Base-by-base conservation (phyloP, 2,797 vertebrate species). In the Alauda arvensis region DNA sequence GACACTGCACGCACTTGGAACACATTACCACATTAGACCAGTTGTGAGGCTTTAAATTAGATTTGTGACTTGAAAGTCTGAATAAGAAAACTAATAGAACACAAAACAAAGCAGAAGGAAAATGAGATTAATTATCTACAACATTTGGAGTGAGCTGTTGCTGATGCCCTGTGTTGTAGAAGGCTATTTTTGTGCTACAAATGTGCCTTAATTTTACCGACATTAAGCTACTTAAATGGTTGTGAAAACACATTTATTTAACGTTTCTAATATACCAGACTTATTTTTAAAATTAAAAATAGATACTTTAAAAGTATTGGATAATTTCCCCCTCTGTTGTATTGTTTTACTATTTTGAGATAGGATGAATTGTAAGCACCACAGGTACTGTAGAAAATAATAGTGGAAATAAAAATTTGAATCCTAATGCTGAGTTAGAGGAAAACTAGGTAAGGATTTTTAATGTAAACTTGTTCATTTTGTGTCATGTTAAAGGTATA, bases 41-140 rank as follows among this genome's bases (percentile, higher is more conserved):
- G 94, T 97, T 97, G 96, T 96, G 96, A 95, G 91, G 92, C 93
- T 97, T 96, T 96, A 96, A 97, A 97, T 97, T 96, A 96, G 95
- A 97, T 97, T 97, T 97, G 97, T 97, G 97, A 95, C 96, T 96
- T 97, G 95, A 94, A 96, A 96, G 95, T 97, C 97, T 97, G 95
- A 97, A 96, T 97, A 97, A 97, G 95, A 95, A 98, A 97, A 95
- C 92, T 96, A 97, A 97, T 93, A 94, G 95, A 97, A 97, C 86
- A 95, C 92, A 97, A 96, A 98, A 97, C 94, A 86, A 97, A 96
- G 95, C 93, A 93, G 76, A 88, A 82, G 89, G 92, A 92, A 95
- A 96, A 95, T 94, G 94, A 96, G 95, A 97, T 97, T 97, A 97
- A 97, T 97, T 97, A 96, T 96, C 93, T 95, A 80, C 83, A 94